Evolutionary conservation across 2,113 vertebrate genomes (phyloP).

Genomic region (Copsychus sechellarum): DNA sequence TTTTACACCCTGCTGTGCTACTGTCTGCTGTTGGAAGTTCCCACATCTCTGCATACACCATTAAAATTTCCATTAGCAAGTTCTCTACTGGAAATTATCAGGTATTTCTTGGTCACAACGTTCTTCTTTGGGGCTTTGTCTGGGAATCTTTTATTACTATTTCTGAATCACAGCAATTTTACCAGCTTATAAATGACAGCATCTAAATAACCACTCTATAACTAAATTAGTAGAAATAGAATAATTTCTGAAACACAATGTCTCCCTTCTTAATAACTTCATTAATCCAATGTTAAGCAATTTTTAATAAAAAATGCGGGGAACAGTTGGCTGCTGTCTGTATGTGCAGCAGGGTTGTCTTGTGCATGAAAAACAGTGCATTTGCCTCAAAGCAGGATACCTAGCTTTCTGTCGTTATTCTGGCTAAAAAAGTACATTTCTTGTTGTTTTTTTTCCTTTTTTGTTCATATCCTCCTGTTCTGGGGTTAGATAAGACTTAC

Average conservation of each 20-base stretch:
- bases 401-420: not conserved
- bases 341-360: not conserved
- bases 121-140: not conserved
- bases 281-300: not conserved
- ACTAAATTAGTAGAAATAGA: not conserved
- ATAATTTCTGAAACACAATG: not conserved
- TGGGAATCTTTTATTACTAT: not conserved
- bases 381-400: not conserved
- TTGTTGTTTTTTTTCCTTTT: accelerated
- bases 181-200: not conserved
- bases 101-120: not conserved
- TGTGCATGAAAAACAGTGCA: not conserved
- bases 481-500: not conserved
- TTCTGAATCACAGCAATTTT: not conserved
- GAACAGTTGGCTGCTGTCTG: not conserved
- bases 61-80: not conserved
- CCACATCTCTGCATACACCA: not conserved
- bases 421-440: not conserved
- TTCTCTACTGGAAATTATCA: not conserved
- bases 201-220: not conserved
- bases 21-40: not conserved
- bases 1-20: not conserved
- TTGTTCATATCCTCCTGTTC: not conserved
- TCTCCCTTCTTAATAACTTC: not conserved
- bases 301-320: not conserved